Evolutionary conservation across 92 coral and sea anemone genomes (phyloP), one percentile per base, ranked within the genome.

Genomic region (Epizoanthus rinbou): DNA sequence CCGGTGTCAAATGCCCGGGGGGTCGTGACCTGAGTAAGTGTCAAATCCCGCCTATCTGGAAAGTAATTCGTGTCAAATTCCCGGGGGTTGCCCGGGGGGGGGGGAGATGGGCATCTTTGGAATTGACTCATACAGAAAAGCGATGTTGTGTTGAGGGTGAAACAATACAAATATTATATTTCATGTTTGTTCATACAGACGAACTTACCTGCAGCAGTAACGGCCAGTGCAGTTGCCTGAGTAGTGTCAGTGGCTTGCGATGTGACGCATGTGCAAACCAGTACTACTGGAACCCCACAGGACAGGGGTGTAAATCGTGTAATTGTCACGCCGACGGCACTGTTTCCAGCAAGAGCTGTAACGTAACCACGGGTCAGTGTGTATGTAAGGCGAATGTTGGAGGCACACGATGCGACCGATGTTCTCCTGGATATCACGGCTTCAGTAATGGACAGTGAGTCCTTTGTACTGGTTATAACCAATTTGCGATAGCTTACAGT

Each of bases 211-310:
- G 99, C 76, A 83, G 85, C 47, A 86, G 87, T 50, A 92, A 84
- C 66, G 99, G 99, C 9, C 87, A 93, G 68, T 97, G 99, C 74
- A 16, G 25, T 10, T 97, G 99, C 86, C 83, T 92, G 35, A 78
- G 90, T 64, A 97, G 89, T 82, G 97, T 97, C 8, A 43, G 33
- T 21, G 99, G 98, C 23, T 69, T 31, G 45, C 90, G 85, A 45
- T 97, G 99, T 69, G 97, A 92, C 80, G 74, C 92, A 37, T 94
- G 99, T 80, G 90, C 69, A 21, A 68, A 75, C 14, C 78, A 80
- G 22, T 97, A 94, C 72, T 90, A 84, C 64, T 97, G 99, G 99
- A 89, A 92, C 81, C 97, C 90, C 4, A 33, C 80, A 14, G 99
- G 95, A 17, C 94, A 88, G 41, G 99, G 99, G 16, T 97, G 99